phyloP scores from a whole-genome alignment of 2,797 vertebrate genomes.

The Sphenodon punctatus region DNA sequence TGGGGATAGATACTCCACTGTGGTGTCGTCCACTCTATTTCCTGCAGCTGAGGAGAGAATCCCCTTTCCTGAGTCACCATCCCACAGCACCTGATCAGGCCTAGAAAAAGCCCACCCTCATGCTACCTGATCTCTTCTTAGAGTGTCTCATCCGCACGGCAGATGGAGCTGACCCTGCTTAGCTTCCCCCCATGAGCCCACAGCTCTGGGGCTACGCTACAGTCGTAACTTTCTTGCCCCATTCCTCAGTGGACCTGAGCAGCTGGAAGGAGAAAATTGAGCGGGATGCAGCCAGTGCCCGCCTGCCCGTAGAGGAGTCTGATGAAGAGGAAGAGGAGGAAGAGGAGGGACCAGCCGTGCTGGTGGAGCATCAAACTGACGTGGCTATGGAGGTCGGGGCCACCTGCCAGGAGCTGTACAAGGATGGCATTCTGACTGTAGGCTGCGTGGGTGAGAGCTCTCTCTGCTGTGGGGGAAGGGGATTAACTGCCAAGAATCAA shows the following conservation, averaged over 20 bases:
- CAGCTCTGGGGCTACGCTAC: not conserved
- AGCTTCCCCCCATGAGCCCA: not conserved
- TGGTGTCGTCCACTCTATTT: too few species aligned
- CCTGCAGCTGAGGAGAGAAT: too few species aligned
- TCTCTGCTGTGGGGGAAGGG: too few species aligned
- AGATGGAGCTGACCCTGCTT: not conserved
- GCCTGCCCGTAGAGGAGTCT: conserved; percentile 44
- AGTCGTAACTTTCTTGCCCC: not conserved
- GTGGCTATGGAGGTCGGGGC: conserved; percentile 83
- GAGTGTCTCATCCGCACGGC: not conserved
- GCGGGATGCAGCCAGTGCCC: conserved; percentile 78
- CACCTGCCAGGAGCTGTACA: conserved; percentile 83
- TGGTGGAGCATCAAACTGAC: conserved; percentile 88
- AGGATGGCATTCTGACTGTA: conserved; percentile 89
- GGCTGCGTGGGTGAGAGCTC: conserved; percentile 85
- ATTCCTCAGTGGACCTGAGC: conserved; percentile 83
- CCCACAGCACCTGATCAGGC: too few species aligned
- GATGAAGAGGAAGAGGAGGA: conserved; percentile 73
- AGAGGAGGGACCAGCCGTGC: conserved; percentile 76
- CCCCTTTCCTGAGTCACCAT: too few species aligned
- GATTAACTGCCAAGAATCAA: too few species aligned
- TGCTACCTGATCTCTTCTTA: too few species aligned
- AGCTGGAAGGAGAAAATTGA: conserved; percentile 94
- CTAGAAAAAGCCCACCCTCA: too few species aligned
- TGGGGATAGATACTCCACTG: too few species aligned